phyloP scores from a whole-genome alignment of 2,797 vertebrate genomes.

The Acrossocheilus fasciatus region DNA sequence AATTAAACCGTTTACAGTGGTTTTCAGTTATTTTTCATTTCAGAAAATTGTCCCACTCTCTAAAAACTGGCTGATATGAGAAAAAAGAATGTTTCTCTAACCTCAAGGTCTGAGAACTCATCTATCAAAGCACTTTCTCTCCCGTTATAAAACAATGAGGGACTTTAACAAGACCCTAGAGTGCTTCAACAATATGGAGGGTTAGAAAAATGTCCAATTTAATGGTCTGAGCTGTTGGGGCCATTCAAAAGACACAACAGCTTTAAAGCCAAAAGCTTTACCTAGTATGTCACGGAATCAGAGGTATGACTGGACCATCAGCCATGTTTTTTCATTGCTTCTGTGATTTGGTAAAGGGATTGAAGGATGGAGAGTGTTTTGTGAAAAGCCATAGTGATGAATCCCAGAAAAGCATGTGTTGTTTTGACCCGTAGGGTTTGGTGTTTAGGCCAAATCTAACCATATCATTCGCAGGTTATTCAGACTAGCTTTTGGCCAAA shows the following conservation, averaged over 20 bases:
- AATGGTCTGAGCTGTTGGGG: background rate
- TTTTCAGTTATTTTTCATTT: background rate
- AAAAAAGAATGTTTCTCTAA: background rate
- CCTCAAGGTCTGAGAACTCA: background rate
- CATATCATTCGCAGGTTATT: background rate
- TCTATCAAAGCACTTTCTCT: constrained; percentile 8
- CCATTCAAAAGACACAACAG: background rate
- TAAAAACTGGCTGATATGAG: background rate
- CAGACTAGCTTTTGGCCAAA: background rate
- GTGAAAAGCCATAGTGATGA: background rate
- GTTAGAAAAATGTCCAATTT: background rate
- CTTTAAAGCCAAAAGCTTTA: background rate
- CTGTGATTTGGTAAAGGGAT: background rate
- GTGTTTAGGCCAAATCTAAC: background rate
- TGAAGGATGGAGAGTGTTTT: background rate
- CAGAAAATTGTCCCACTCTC: background rate
- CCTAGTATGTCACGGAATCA: background rate
- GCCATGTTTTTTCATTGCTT: background rate
- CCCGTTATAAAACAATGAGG: background rate
- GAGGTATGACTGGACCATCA: background rate
- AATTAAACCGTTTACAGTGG: background rate
- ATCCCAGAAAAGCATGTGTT: background rate
- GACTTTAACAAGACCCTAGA: constrained; percentile 14
- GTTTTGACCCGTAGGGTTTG: background rate
- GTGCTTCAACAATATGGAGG: background rate